Percentiles rank a stretch among this genome's conserved stretches.
These are phyloP conservation scores for Bucorvus abyssinicus DNA, from an alignment of 2,797 vertebrate species.

Conservation along the genomic window DNA sequence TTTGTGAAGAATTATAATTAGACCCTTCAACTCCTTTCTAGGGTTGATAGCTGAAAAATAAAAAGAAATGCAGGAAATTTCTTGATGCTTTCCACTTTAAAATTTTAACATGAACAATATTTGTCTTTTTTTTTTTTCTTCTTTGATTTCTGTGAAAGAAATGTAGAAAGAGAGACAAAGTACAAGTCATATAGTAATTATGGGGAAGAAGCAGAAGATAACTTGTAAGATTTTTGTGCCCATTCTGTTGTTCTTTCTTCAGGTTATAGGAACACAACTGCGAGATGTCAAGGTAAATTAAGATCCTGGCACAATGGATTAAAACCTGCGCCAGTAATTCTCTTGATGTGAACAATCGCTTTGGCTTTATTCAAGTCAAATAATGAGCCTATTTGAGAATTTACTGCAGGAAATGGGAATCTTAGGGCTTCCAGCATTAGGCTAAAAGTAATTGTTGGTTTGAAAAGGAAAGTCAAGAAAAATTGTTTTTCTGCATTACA, in stretches of 20 bases:
- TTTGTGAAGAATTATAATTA: background rate
- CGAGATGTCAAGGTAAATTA: background rate
- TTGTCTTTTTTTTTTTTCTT: background rate
- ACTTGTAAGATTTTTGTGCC: background rate
- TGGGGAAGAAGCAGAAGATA: background rate
- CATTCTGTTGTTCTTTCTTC: background rate
- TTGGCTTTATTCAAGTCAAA: constrained; percentile 28
- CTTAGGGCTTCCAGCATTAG: background rate
- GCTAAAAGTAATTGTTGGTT: background rate
- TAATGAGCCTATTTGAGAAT: constrained; percentile 21
- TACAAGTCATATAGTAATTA: background rate
- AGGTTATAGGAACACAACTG: background rate
- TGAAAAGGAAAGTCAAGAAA: background rate
- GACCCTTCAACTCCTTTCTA: background rate
- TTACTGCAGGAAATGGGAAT: background rate
- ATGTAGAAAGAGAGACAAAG: background rate
- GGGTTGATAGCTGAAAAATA: background rate
- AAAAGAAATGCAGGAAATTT: background rate
- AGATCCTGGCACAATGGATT: background rate
- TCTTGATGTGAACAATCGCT: background rate
- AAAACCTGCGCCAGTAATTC: background rate
- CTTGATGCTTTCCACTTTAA: background rate
- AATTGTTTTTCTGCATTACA: background rate
- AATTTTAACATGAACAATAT: background rate
- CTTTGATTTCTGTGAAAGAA: background rate